Evolutionary conservation across 2,797 vertebrate species (phyloP), one percentile per base, ranked within the genome.

Genomic region (Acanthopagrus latus): DNA sequence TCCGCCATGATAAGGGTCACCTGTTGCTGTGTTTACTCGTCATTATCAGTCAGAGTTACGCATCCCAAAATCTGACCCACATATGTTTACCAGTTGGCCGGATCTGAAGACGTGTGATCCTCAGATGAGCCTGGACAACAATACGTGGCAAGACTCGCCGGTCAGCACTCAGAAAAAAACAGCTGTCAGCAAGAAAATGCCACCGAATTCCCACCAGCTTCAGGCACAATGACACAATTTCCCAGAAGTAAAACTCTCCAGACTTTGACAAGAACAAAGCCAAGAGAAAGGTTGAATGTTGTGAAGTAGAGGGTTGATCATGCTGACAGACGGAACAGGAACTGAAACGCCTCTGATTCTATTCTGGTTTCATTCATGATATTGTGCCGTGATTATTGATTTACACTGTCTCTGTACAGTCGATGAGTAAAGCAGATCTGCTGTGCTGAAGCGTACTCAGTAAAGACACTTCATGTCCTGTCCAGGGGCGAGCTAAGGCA

Each of bases 1-100:
- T 64, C 38, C 38, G 62, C 68, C 46, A 65, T 72, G 33, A 71
- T 41, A 63, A 47, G 14, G 41, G 2, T 60, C 50, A 72, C 44
- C 63, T 74, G 55, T 76, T 64, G 63, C 48, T 71, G 18, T 72
- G 27, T 86, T 88, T 80, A 75, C 25, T 54, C 7, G 44, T 12
- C 29, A 60, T 38, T 57, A 41, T 84, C 63, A 51, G 41, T 86
- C 65, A 52, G 57, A n/a, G 2, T 48, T 78, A 7, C 0, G 11
- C 29, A 59, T 62, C 46, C 50, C 20, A 54, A 70, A 64, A 4
- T 73, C 59, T 64, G 62, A 81, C 60, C 48, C 44, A 67, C 82
- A 66, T 57, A 58, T 83, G 80, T 84, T 81, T 59, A 71, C 54
- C 65, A 64, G n/a, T 18, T 47, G 41, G 58, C 44, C 14, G 43